Evolutionary conservation across 2,113 vertebrate species (phyloP).

Genomic region (Aspidoscelis tigris): DNA sequence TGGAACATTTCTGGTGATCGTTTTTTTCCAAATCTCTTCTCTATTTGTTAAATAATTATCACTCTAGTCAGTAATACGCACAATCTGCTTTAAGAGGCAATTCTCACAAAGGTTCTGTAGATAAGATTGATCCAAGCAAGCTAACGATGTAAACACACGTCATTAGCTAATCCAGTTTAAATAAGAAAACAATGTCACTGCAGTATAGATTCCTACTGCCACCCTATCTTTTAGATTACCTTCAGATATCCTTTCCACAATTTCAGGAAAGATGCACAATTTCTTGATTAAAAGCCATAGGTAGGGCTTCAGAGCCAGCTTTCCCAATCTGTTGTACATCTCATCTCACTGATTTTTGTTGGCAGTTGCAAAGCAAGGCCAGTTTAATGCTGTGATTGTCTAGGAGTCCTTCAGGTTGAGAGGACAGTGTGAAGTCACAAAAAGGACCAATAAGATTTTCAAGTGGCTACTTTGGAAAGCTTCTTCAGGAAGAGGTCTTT

Average conservation of each 20-base stretch:
- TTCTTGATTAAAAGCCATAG: not conserved
- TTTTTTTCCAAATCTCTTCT: not conserved
- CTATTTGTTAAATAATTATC: not conserved
- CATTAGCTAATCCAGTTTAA: slow-evolving; percentile 7
- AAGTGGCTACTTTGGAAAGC: no score
- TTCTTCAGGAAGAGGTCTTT: no score
- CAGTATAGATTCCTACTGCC: not conserved
- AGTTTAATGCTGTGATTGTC: not conserved
- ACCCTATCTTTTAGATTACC: not conserved
- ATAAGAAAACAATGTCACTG: slow-evolving; percentile 10
- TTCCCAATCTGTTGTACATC: not conserved
- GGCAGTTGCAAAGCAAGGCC: not conserved
- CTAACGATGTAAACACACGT: not conserved
- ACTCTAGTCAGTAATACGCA: not conserved
- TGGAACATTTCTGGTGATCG: not conserved
- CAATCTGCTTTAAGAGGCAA: not conserved
- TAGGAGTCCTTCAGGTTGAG: not conserved
- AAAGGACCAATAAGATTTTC: no score
- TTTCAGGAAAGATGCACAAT: not conserved
- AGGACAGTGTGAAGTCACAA: no score
- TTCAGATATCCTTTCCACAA: slow-evolving; percentile 28
- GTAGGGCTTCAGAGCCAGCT: not conserved
- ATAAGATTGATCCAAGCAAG: not conserved
- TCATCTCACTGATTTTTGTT: not conserved
- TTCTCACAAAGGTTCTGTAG: not conserved